Evolutionary conservation across 2,888 invertebrate genomes (phyloP).

Genomic region (Agrochola lota): DNA sequence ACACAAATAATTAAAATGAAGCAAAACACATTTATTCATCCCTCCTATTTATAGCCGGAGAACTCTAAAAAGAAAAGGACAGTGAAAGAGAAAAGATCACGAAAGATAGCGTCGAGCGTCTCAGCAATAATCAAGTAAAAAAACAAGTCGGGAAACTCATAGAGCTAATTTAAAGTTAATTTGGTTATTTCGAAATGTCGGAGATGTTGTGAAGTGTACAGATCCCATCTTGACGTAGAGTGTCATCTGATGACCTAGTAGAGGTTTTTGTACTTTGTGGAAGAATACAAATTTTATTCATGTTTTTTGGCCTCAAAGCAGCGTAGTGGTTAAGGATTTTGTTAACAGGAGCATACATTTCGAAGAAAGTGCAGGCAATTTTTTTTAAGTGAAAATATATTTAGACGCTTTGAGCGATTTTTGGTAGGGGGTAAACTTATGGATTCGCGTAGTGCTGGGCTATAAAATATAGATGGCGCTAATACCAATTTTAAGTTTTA

Average conservation of each 20-base stretch:
- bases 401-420: no score
- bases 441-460: no score
- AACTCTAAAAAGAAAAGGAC: slow-evolving; percentile 49
- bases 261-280: neutral
- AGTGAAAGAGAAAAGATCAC: slow-evolving; percentile 56
- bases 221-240: slow-evolving; percentile 29
- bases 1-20: slow-evolving; percentile 41
- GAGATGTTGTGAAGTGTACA: slow-evolving; percentile 61
- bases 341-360: neutral
- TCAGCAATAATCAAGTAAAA: slow-evolving; percentile 74
- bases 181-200: slow-evolving; percentile 73
- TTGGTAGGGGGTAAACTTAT: no score
- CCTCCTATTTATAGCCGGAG: slow-evolving; percentile 32
- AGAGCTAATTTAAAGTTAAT: slow-evolving; percentile 80
- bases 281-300: neutral
- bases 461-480: no score
- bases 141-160: slow-evolving; percentile 67
- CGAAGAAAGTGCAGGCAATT: neutral
- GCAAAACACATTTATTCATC: slow-evolving; percentile 55
- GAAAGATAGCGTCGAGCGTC: slow-evolving; percentile 64
- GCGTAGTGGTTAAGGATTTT: neutral
- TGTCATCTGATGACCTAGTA: slow-evolving; percentile 32
- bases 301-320: neutral
- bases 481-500: no score
- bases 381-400: no score